Base-by-base conservation (phyloP, 1,140 invertebrate genomes). In the Meloidogyne floridensis region DNA sequence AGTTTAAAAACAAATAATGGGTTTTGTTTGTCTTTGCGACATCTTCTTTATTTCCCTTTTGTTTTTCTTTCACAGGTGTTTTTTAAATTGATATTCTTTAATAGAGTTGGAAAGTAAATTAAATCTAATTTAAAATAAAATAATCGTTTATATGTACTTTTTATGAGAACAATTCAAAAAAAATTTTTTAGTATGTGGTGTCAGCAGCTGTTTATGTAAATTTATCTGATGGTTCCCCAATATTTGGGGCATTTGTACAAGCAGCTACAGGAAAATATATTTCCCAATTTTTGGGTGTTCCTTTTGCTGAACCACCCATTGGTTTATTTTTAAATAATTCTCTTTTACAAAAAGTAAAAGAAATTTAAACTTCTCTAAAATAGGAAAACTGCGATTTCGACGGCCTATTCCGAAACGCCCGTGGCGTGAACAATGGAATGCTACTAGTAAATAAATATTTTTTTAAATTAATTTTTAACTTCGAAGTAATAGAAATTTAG, bases 401-500 rank as follows among this genome's bases (percentile, higher is more conserved):
- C 88, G 88, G 69, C 88, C 88, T 3, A 77, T 82, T 32, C 89
- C 88, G 47, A 90, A 90, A 81, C 56, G 76, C 11, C 88, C 88
- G 18, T 90, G 88, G 88, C 75, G 88, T 32, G 76, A 83, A 15
- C 80, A 82, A 10, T 85, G 90, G n/a, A 90, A 92, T 84, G 93
- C 95, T 1, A 96, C 94, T 0, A 92, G 92, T 87, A 92, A 93
- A 84, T 95, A 96, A 59, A 96, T 13, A 43, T 15, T n/a, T 53
- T n/a, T 15, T 43, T 95, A 88, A 94, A 94, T 69, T 98, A 96
- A 91, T 93, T 95, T 85, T 96, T 98, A 65, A 6, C n/a, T 18
- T n/a, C 47, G 0, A 47, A 47, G 0, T 47, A 2, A 47, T 47
- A 47, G 1, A 32, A 32, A 32, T 32, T 32, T 32, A 32, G 32